A percentile compares a stretch with the other conserved stretches of the same genome.
phyloP scores from a whole-genome alignment of 2,797 vertebrate species.

The Xiphophorus birchmanni region DNA sequence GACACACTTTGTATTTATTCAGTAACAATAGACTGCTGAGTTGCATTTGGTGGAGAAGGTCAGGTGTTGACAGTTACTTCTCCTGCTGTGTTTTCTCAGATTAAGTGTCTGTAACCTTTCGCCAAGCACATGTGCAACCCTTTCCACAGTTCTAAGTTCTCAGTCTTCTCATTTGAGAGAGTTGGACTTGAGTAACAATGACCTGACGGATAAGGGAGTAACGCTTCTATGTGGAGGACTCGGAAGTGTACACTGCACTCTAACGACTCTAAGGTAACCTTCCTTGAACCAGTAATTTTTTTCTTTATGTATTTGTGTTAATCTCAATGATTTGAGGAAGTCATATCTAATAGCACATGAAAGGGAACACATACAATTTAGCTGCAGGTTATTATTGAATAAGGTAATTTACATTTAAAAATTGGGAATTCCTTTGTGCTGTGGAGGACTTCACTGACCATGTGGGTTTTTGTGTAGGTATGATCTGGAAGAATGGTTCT shows the following conservation, averaged over 20 bases:
- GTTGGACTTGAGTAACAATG: constrained; percentile 7
- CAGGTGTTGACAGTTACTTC: not conserved
- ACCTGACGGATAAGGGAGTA: not conserved
- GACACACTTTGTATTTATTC: not conserved
- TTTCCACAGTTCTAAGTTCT: not conserved
- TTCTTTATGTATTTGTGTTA: not conserved
- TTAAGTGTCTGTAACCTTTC: constrained; percentile 5
- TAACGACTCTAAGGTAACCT: constrained; percentile 6
- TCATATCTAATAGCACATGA: not conserved
- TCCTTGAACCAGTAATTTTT: not conserved
- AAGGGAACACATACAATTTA: not conserved
- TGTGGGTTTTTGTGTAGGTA: not conserved
- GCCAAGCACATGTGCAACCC: not conserved
- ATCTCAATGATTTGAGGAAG: not conserved
- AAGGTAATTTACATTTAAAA: not conserved
- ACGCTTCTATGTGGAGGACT: not conserved
- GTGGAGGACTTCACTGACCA: not conserved
- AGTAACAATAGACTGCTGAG: not conserved
- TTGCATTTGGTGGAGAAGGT: not conserved
- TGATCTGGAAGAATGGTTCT: not conserved
- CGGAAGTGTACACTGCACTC: not conserved
- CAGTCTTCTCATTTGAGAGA: constrained; percentile 9
- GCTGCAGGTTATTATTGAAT: not conserved
- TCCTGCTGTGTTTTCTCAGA: not conserved
- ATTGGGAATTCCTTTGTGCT: not conserved